These are phyloP conservation scores for Ameiurus melas DNA, from an alignment of 2,113 vertebrate genomes.

Conservation along the genomic window DNA sequence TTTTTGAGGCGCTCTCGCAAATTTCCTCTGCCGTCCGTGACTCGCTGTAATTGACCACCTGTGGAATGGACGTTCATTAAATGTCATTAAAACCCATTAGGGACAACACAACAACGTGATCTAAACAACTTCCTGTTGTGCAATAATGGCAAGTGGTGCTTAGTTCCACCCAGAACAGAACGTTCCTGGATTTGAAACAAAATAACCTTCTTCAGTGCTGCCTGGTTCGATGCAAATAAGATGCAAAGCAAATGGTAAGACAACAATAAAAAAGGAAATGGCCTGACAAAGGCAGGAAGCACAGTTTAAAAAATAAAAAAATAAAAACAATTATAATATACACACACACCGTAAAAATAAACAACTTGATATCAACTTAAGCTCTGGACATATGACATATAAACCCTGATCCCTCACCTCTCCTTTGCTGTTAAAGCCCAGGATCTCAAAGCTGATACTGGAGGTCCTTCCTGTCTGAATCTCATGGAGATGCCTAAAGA, in stretches of 20 bases:
- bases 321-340: too few relatives aligned
- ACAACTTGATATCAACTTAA: too few relatives aligned
- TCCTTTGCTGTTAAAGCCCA: conserved; percentile 97
- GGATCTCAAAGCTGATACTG: conserved; percentile 99
- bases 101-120: background rate
- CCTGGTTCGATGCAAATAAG: background rate
- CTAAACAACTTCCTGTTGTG: background rate
- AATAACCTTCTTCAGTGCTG: background rate
- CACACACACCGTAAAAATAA: background rate
- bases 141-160: background rate
- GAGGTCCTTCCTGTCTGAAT: conserved; percentile 97
- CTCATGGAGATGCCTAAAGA: conserved; percentile 97
- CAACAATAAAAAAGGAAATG: too few relatives aligned
- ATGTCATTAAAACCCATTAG: background rate
- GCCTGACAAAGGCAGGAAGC: background rate
- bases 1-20: conserved; percentile 98
- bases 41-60: conserved; percentile 99
- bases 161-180: background rate
- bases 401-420: conserved; percentile 74
- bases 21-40: conserved; percentile 96
- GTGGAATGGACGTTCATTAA: background rate
- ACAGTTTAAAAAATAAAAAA: too few relatives aligned
- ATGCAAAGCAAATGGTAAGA: background rate
- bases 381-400: background rate
- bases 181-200: background rate